Evolutionary conservation across 2,888 invertebrate species (phyloP).

Genomic region (Cantharis flavilabris): DNA sequence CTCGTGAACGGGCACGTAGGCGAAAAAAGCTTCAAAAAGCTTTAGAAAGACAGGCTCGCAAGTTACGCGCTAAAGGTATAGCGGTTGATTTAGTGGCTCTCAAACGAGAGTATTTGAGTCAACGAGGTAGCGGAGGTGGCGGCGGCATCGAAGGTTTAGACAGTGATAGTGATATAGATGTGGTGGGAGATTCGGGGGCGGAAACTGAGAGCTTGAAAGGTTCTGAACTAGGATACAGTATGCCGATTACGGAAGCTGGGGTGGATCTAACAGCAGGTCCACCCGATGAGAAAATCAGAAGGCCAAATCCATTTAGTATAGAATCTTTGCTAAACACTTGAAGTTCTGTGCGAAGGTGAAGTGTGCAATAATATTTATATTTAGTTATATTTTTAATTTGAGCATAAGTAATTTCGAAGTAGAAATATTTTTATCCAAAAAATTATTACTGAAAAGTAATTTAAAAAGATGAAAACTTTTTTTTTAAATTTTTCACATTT

Average conservation of each 20-base stretch:
- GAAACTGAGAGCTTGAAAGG: slow-evolving; percentile 69
- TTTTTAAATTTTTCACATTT: not conserved
- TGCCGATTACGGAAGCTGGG: slow-evolving; percentile 46
- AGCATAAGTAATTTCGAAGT: not conserved
- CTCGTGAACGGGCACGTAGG: slow-evolving; percentile 84
- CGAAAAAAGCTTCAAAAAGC: slow-evolving; percentile 92
- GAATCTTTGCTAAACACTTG: slow-evolving; percentile 81
- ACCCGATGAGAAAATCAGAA: slow-evolving; percentile 58
- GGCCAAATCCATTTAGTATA: slow-evolving; percentile 86
- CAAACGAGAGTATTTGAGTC: slow-evolving; percentile 82
- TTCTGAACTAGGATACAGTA: slow-evolving; percentile 51
- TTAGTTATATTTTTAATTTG: not conserved
- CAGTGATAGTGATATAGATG: slow-evolving; percentile 80
- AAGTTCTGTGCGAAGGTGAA: slow-evolving; percentile 43
- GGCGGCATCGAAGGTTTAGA: slow-evolving; percentile 55
- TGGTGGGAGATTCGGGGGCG: slow-evolving; percentile 80
- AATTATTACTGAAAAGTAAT: not conserved
- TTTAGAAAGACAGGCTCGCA: slow-evolving; percentile 88
- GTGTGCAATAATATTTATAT: slow-evolving; percentile 41
- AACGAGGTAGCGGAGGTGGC: slow-evolving; percentile 63
- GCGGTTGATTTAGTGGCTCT: slow-evolving; percentile 85
- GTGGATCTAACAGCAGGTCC: slow-evolving; percentile 58
- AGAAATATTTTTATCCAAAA: not conserved
- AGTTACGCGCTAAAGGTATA: slow-evolving; percentile 88
- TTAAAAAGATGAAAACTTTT: not conserved